A percentile compares a stretch with the other conserved stretches of the same genome.
These are phyloP conservation scores for Tricholauxania praeusta DNA, from an alignment of 2,888 invertebrate genomes.

Conservation along the genomic window DNA sequence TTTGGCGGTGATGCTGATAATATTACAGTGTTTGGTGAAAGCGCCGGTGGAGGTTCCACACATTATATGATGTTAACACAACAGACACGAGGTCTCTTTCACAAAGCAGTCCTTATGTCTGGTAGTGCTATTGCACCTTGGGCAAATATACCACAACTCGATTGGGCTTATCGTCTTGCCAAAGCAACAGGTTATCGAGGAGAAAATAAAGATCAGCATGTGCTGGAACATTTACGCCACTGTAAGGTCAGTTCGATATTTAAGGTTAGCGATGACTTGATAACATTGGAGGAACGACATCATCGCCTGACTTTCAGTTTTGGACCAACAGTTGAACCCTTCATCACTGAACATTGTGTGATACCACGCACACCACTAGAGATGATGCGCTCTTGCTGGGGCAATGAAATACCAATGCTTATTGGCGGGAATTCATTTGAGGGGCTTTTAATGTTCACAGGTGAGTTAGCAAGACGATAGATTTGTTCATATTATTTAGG, in stretches of 20 bases:
- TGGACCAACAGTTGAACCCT: slow-evolving; percentile 64
- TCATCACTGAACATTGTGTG: slow-evolving; percentile 59
- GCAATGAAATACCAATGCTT: slow-evolving; percentile 64
- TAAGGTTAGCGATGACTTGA: slow-evolving; percentile 61
- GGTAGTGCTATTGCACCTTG: slow-evolving; percentile 62
- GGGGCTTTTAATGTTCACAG: slow-evolving; percentile 61
- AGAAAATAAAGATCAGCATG: slow-evolving; percentile 59
- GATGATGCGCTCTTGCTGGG: slow-evolving; percentile 65
- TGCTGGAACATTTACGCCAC: slow-evolving; percentile 64
- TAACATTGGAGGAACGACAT: slow-evolving; percentile 61
- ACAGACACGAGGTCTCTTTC: slow-evolving; percentile 66
- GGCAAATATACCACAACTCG: slow-evolving; percentile 58
- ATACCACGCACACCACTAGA: slow-evolving; percentile 61
- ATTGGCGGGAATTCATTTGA: slow-evolving; percentile 66
- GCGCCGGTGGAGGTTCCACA: slow-evolving; percentile 69
- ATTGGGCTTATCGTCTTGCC: slow-evolving; percentile 63
- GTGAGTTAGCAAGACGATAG: slow-evolving; percentile 34
- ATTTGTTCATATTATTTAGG: not conserved
- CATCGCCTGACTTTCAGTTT: slow-evolving; percentile 60
- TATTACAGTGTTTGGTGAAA: slow-evolving; percentile 71
- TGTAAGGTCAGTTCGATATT: slow-evolving; percentile 61
- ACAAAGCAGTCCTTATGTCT: slow-evolving; percentile 65
- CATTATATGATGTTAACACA: slow-evolving; percentile 70
- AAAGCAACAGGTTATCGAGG: slow-evolving; percentile 63
- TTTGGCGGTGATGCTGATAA: slow-evolving; percentile 71